phyloP scores from a whole-genome alignment of 1,140 invertebrate species.

The Dryas iulia region DNA sequence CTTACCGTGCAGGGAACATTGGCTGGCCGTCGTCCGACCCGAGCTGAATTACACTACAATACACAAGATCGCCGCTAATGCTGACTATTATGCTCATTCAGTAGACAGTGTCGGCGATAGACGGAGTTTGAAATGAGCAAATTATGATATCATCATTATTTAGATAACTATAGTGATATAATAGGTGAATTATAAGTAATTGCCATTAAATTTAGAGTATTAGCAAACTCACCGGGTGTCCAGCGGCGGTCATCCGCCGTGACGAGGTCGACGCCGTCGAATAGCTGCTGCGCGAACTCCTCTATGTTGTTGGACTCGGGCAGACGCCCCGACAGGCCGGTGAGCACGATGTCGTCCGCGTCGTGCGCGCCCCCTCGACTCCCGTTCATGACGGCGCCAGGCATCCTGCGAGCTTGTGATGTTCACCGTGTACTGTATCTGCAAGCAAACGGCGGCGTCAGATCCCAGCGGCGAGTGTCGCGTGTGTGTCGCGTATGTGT shows the following conservation, averaged over 20 bases:
- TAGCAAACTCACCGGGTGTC: conserved; percentile 46
- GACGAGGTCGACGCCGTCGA: conserved; percentile 92
- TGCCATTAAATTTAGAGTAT: not conserved
- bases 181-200: too few species aligned
- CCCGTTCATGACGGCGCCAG: conserved; percentile 58
- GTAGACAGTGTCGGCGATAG: too few species aligned
- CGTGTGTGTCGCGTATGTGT: too few species aligned
- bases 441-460: conserved; percentile 30
- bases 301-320: conserved; percentile 93
- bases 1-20: conserved; percentile 8
- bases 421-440: conserved; percentile 30
- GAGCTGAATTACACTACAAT: conserved; percentile 21
- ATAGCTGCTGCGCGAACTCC: conserved; percentile 89
- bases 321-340: conserved; percentile 93
- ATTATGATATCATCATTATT: not conserved
- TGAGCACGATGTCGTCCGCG: conserved; percentile 91
- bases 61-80: not conserved
- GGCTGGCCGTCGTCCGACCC: not conserved
- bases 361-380: conserved; percentile 76
- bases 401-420: conserved; percentile 38
- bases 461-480: not conserved
- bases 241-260: conserved; percentile 92
- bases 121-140: not conserved
- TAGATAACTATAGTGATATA: too few species aligned
- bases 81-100: not conserved